These are phyloP conservation scores for Pseudonaja textilis DNA, from an alignment of 2,113 vertebrate genomes.

Conservation along the genomic window DNA sequence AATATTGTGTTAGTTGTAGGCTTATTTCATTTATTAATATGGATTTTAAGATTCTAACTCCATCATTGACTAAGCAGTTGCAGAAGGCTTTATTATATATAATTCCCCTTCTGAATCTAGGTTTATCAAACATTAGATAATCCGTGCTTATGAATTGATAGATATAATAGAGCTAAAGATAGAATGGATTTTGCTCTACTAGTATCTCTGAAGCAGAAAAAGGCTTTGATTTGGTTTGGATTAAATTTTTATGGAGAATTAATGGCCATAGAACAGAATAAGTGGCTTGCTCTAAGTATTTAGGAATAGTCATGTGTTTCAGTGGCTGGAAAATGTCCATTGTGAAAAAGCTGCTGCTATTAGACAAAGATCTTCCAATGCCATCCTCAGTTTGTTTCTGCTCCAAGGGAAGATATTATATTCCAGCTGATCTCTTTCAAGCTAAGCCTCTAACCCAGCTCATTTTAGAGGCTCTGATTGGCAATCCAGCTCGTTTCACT, in stretches of 20 bases:
- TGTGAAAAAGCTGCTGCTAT: background rate
- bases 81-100: background rate
- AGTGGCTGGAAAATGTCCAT: background rate
- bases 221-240: background rate
- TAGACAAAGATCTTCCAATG: background rate
- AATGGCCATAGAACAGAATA: background rate
- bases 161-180: background rate
- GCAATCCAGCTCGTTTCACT: background rate
- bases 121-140: background rate
- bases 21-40: background rate
- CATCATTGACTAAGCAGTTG: background rate
- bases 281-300: background rate
- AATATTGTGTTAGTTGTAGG: background rate
- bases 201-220: background rate
- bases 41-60: background rate
- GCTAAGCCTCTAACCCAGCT: background rate
- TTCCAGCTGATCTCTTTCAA: background rate
- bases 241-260: background rate
- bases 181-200: background rate
- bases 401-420: background rate
- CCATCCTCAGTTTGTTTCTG: background rate
- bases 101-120: background rate
- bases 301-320: background rate
- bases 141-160: background rate
- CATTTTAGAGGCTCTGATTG: background rate